These are phyloP conservation scores for Geotrypetes seraphini DNA, from an alignment of 2,797 vertebrate species.

Conservation along the genomic window DNA sequence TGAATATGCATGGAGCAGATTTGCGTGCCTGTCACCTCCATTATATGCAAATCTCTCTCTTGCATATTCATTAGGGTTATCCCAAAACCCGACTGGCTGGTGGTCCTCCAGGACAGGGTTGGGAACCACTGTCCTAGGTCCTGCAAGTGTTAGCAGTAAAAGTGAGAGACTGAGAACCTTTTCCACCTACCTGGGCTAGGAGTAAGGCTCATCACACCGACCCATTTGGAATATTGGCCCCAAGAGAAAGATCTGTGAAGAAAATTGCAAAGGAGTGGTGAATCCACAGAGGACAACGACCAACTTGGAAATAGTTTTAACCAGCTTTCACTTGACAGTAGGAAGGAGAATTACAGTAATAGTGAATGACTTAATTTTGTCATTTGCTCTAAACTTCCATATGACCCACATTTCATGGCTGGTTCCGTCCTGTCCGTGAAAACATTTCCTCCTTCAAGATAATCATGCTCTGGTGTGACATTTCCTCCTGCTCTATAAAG, in stretches of 20 bases:
- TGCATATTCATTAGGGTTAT: too few species aligned
- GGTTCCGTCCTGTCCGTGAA: neutral
- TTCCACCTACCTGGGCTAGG: too few species aligned
- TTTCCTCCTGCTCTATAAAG: conserved; percentile 14
- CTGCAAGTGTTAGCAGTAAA: too few species aligned
- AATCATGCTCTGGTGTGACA: conserved; percentile 14
- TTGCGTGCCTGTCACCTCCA: too few species aligned
- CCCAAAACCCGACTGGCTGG: too few species aligned
- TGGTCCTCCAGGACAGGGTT: too few species aligned
- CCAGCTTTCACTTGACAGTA: conserved; percentile 16
- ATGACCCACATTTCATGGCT: conserved; percentile 3
- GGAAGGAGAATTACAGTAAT: neutral
- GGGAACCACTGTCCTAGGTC: too few species aligned
- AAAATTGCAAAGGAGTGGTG: neutral
- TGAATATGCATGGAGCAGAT: too few species aligned
- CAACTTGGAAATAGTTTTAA: conserved; percentile 1
- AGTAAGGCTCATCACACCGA: too few species aligned
- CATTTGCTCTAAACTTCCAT: conserved; percentile 11
- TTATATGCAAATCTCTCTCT: too few species aligned
- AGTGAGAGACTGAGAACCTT: too few species aligned
- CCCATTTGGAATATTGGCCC: too few species aligned
- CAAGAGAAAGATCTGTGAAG: neutral
- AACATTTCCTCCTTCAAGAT: conserved; percentile 14
- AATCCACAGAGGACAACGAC: conserved; percentile 10
- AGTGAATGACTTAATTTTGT: neutral